Conservation (phyloP, 2,113 vertebrate species). For the Vicugna pacos region DNA sequence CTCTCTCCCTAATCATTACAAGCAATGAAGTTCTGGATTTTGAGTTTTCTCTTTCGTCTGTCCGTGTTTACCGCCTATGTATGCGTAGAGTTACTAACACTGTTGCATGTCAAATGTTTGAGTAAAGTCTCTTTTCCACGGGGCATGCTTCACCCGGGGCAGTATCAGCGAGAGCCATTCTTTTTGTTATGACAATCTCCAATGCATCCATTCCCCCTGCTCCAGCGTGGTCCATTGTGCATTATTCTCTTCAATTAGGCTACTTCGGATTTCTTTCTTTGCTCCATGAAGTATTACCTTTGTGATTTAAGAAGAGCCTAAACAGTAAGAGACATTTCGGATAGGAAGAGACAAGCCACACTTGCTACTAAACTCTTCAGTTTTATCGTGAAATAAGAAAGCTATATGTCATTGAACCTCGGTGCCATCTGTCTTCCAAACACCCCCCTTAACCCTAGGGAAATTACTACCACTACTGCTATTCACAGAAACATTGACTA, state of each 20-base stretch:
- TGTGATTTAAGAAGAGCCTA: background rate
- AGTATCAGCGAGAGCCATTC: background rate
- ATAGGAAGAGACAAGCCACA: background rate
- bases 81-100: background rate
- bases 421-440: background rate
- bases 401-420: background rate
- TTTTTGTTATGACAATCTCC: accelerated
- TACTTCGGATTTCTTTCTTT: background rate
- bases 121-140: background rate
- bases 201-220: background rate
- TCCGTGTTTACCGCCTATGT: background rate
- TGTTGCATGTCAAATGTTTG: background rate
- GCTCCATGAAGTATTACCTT: background rate
- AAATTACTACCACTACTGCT: no score
- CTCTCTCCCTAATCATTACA: background rate
- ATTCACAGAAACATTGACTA: background rate
- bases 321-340: background rate
- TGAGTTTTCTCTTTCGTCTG: background rate
- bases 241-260: background rate
- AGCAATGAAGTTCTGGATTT: background rate
- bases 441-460: background rate
- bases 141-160: background rate
- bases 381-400: background rate
- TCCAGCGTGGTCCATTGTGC: background rate
- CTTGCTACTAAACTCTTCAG: background rate